Base-by-base conservation (phyloP, 2,797 vertebrate genomes). In the Orientallactaga sibirica region DNA sequence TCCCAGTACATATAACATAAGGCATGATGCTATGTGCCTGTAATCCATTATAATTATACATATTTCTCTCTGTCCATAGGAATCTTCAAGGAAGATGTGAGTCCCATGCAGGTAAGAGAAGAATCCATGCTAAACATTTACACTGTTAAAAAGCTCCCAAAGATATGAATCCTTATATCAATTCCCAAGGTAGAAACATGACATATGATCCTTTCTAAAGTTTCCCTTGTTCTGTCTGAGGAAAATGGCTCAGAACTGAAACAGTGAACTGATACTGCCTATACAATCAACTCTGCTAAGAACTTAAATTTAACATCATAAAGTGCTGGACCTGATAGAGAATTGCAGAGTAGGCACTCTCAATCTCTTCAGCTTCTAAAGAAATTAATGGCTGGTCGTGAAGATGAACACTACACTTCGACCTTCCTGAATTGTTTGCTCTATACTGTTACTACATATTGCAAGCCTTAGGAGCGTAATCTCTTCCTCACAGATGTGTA, bases 241-340 rank as follows among this genome's bases (percentile, higher is more conserved):
- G 33, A 88, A 88, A 71, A 29, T 1, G 25, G 29, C 43, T 87
- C 81, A 74, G 20, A 86, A 90, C 19, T 67, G 48, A 91, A 91
- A 81, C 25, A 8, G 52, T 71, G 27, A 87, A 77, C 55, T 37
- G 22, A 91, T 25, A 68, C 33, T 78, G 74, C 85, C 78, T 84
- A 92, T 67, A 91, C n/a, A 86, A 76, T 79, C 58, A 78, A 48
- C 41, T 86, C 84, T 81, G 80, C 88, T 81, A 90, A 73, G 78
- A 86, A 76, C n/a, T 29, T 82, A 73, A 82, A 87, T 84, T 92
- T 91, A 95, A 64, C 64, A 73, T 19, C 33, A 62, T 29, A 88
- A 84, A 74, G 62, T 74, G 66, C 37, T 68, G 62, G 43, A 87
- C 20, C 68, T n/a, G 10, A 19, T 8, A 48, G 48, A 84, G 27